Base-by-base conservation (phyloP, 2,113 vertebrate species). In the Microtus montanus region DNA sequence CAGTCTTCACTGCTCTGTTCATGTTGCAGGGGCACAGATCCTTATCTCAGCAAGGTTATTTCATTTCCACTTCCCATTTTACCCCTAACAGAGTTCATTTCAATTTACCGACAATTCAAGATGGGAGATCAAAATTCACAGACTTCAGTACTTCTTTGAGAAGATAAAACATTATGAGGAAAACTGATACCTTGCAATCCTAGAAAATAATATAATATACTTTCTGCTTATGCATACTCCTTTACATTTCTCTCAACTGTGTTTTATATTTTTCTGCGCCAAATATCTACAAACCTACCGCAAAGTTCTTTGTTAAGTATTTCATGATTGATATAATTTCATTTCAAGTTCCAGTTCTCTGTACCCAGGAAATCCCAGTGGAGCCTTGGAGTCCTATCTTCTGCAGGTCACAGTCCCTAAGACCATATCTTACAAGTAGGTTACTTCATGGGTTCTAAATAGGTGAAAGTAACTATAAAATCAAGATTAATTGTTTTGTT, bases 1-100 rank as follows among this genome's bases (percentile, higher is more conserved):
- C 78, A 89, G 97, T 97, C 66, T 97, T 24, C 97, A 58, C 3
- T 28, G 61, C 14, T 22, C 41, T 93, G 82, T 92, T 93, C 89
- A 75, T 82, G 95, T 2, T 64, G 11, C 91, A 83, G 87, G 41
- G 38, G 3, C 71, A 92, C 91, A 95, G 75, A 85, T 73, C 87
- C 95, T 66, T 66, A 64, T 6, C 6, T 33, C 4, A 6, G 82
- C 14, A 64, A 44, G 9, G n/a, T 5, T 58, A 92, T 89, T 96
- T 70, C 1, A 88, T 97, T 89, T 33, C 87, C 35, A 92, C 24
- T 77, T 87, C 70, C 1, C 26, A 58, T 94, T 47, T 93, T 68
- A 9, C 35, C 13, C 13, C 86, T 82, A 70, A 44, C 63, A 54
- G 35, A 80, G 64, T 94, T 95, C 30, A 71, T 9, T 10, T 78